Base-by-base conservation (phyloP, 1,140 invertebrate genomes). In the Eumaeus atala region DNA sequence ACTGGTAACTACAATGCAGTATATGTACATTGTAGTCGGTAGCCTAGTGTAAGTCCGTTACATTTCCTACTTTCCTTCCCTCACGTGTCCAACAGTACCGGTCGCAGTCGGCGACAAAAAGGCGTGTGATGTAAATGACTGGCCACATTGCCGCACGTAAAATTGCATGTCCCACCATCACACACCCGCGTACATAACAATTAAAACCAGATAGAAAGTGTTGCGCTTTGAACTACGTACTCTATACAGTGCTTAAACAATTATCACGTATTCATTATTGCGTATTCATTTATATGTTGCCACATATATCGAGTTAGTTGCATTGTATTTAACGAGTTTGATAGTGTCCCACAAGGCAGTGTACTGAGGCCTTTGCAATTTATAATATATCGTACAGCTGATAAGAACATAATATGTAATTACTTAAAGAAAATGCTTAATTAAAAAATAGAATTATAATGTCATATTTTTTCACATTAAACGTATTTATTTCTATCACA, bases 141-240 rank as follows among this genome's bases (percentile, higher is more conserved):
- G 64, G 67, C 64, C 70, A 71, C 77, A 83, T 80, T 62, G 66
- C 55, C 64, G 72, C 84, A 87, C 84, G 84, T 87, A 87, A 84
- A 87, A 83, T 87, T 87, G 84, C 84, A 84, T 87, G 84, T 59
- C 69, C 52, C 64, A 28, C 21, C 21, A 28, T 28, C 21, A 28
- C 6, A 28, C 21, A 28, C 67, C 61, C 65, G 58, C 67, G 74
- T 72, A 79, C 84, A 84, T 84, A 84, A 84, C 77, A 84, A 84
- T 84, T 82, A 84, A 82, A 79, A 77, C 71, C 58, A 58, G 72
- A 75, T 84, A 87, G 84, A 84, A 87, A 87, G 84, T 77, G 72
- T 62, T 63, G 67, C 71, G 55, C 53, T 69, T 64, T 53, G 51
- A 53, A 53, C 51, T 53, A 53, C 21, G 38, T 53, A 53, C 51